Conservation (phyloP, 2,113 vertebrate species). For the Perca flavescens region DNA sequence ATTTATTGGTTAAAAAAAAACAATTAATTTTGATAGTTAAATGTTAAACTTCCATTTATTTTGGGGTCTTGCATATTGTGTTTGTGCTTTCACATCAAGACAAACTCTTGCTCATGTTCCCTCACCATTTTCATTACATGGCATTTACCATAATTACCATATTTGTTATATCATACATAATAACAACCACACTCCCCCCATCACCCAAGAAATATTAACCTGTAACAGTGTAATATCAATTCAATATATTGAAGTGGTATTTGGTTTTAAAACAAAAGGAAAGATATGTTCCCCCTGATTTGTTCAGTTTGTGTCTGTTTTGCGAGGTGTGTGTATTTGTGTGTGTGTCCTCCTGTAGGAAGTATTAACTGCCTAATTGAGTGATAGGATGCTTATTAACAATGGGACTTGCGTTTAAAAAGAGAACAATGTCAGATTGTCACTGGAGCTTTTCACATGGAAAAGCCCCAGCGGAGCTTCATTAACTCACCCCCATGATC, state of each 20-base stretch:
- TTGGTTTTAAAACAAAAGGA: conserved; percentile 24
- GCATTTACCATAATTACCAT: conserved; percentile 30
- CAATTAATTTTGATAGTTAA: conserved; percentile 5
- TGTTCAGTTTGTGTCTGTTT: conserved; percentile 1
- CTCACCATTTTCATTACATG: conserved; percentile 49
- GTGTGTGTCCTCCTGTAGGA: background rate
- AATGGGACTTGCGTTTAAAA: conserved; percentile 58
- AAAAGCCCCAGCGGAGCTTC: conserved; percentile 68
- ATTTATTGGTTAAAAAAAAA: conserved; percentile 13
- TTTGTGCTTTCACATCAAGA: conserved; percentile 6
- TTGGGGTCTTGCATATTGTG: background rate
- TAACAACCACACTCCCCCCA: background rate
- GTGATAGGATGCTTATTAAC: conserved; percentile 66
- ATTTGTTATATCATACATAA: conserved; percentile 22
- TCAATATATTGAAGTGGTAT: conserved; percentile 28
- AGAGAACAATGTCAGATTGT: conserved; percentile 66
- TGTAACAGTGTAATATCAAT: conserved; percentile 1
- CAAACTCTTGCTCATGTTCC: background rate
- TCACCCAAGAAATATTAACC: background rate
- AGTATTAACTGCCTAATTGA: conserved; percentile 62
- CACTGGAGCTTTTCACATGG: conserved; percentile 61
- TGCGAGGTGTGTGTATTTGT: conserved; percentile 2
- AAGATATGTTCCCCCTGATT: background rate
- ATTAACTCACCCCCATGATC: conserved; percentile 73
- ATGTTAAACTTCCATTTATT: conserved; percentile 34